These are phyloP conservation scores for Falco berigora DNA, from an alignment of 2,797 vertebrate genomes.

Conservation along the genomic window DNA sequence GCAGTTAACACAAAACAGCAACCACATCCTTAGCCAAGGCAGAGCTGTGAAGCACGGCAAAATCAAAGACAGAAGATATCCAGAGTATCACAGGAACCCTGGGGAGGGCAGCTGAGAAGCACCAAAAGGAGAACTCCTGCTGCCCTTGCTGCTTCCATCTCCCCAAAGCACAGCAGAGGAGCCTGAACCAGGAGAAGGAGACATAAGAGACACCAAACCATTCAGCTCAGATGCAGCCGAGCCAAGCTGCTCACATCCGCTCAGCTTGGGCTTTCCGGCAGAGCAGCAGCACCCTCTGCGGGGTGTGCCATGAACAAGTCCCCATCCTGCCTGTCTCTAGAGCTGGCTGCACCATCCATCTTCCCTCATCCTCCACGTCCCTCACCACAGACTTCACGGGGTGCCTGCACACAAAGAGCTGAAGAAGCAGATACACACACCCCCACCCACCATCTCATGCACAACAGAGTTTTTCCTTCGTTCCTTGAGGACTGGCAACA, in stretches of 20 bases:
- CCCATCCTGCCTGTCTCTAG: rapidly evolving
- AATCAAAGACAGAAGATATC: not conserved
- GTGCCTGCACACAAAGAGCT: not conserved
- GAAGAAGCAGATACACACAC: not conserved
- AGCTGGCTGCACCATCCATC: not conserved
- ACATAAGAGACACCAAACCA: not conserved
- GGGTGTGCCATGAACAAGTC: not conserved
- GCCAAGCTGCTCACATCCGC: rapidly evolving
- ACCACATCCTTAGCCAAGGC: not conserved
- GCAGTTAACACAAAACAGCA: not conserved
- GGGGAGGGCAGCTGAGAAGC: not conserved
- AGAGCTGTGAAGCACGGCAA: not conserved
- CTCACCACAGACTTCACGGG: rapidly evolving
- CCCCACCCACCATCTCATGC: rapidly evolving
- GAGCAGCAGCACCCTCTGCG: conserved; percentile 46
- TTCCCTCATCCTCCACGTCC: rapidly evolving
- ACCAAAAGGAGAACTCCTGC: not conserved
- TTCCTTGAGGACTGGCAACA: not conserved
- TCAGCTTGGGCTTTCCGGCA: not conserved
- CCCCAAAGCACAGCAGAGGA: not conserved
- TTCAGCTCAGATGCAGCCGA: not conserved
- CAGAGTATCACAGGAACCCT: not conserved
- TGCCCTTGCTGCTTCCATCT: not conserved
- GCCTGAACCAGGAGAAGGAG: not conserved
- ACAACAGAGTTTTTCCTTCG: not conserved